Evolutionary conservation across 2,113 vertebrate species (phyloP).

Genomic region (Psilopsiagon aurifrons): DNA sequence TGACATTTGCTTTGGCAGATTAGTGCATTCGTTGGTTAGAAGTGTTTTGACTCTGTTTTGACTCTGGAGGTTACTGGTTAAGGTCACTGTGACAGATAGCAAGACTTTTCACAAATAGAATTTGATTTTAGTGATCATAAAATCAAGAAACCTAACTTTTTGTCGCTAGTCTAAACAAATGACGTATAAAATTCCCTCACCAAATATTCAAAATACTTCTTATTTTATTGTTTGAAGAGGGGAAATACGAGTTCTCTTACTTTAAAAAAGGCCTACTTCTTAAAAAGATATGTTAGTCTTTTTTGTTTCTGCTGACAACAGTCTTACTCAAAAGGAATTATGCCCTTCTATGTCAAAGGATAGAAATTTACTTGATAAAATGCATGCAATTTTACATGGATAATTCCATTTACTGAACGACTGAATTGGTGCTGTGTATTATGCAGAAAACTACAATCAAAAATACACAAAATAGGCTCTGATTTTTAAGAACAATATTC

Average conservation of each 20-base stretch:
- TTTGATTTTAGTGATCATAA: neutral
- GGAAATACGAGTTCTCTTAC: neutral
- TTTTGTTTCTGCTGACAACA: neutral
- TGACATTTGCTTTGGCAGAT: neutral
- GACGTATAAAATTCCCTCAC: neutral
- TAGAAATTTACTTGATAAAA: neutral
- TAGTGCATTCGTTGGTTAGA: neutral
- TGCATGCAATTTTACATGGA: neutral
- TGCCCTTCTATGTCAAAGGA: neutral
- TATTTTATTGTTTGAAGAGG: neutral
- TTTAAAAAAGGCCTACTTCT: neutral
- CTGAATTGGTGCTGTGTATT: neutral
- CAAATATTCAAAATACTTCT: neutral
- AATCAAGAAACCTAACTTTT: neutral
- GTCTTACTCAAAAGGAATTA: constrained; percentile 2
- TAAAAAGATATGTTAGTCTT: neutral
- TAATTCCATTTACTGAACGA: neutral
- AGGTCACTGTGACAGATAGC: neutral
- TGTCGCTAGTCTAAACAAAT: neutral
- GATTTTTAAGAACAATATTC: neutral
- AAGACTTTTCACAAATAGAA: neutral
- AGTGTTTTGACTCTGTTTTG: neutral
- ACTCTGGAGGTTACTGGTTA: neutral
- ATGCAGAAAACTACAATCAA: neutral
- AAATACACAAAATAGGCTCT: neutral